Conservation (phyloP, 2,888 invertebrate species). For the Peribatodes rhomboidaria region DNA sequence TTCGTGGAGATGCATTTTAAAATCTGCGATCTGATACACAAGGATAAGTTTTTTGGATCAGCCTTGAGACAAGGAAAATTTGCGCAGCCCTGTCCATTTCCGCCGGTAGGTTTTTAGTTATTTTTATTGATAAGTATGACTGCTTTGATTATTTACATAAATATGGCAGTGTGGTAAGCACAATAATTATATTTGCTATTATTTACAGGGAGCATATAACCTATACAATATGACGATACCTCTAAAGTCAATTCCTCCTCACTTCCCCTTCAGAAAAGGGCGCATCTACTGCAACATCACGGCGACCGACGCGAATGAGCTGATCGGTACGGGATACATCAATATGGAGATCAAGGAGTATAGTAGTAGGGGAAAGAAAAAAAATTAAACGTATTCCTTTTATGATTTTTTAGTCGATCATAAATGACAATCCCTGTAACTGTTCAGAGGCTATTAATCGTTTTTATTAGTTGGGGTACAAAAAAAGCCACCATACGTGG, state of each 20-base stretch:
- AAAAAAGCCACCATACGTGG: too few relatives aligned
- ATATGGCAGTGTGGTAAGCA: too few relatives aligned
- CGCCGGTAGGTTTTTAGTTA: background rate
- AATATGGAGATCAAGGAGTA: conserved; percentile 52
- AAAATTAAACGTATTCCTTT: conserved; percentile 6
- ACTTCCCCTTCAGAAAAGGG: conserved; percentile 56
- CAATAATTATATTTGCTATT: background rate
- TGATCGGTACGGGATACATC: conserved; percentile 43
- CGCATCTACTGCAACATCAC: conserved; percentile 50
- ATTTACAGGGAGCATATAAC: conserved; percentile 49
- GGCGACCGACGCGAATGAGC: conserved; percentile 24
- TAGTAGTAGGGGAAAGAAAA: background rate
- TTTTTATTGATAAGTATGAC: too few relatives aligned
- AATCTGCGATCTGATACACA: conserved; percentile 47
- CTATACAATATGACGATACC: conserved; percentile 55
- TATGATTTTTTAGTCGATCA: too few relatives aligned
- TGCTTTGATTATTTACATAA: too few relatives aligned
- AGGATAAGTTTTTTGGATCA: conserved; percentile 49
- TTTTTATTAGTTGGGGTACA: too few relatives aligned
- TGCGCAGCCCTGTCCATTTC: conserved; percentile 43
- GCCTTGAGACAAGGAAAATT: conserved; percentile 45
- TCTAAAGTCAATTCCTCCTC: conserved; percentile 48
- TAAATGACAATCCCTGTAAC: too few relatives aligned
- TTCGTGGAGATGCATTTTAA: conserved; percentile 47
- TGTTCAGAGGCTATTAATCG: too few relatives aligned